Base-by-base conservation (phyloP, 2,797 vertebrate species). In the Eospalax fontanierii region DNA sequence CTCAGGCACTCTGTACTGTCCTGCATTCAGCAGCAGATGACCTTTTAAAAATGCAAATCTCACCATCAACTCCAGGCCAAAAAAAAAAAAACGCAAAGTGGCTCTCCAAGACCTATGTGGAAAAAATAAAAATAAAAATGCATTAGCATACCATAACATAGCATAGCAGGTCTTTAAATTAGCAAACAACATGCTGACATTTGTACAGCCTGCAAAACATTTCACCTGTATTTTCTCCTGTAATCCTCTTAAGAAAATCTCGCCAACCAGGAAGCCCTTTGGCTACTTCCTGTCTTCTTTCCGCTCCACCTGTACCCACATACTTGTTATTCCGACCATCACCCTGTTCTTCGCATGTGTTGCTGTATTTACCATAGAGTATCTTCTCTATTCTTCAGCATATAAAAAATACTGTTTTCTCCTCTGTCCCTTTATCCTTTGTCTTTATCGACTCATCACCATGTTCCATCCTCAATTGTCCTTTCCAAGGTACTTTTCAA, bases 91-190 rank as follows among this genome's bases (percentile, higher is more conserved):
- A 40, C 10, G 11, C 38, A 24, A 28, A 40, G 16, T 78, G 43
- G 26, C n/a, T 74, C 82, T 92, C 71, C 12, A 76, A 88, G 54
- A 76, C 15, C 68, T 61, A n/a, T 14, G 1, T 1, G 6, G 35
- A 10, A 73, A 43, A 89, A 80, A n/a, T 40, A 76, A 19, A 87
- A 70, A 73, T 57, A 21, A 76, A 76, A 82, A 28, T 61, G 12
- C 19, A 26, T 86, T 57, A 68, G 30, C 71, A 54, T 71, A 92
- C 6, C 22, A 74, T 33, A 33, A 11, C 28, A 87, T 30, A 79
- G 21, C 70, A 46, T 80, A 89, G 70, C 2, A 50, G 6, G 15
- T 73, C 15, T 85, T 94, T 86, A 95, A 43, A 28, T 91, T 24
- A 83, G 22, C 82, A 65, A 93, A 54, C 3, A 76, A 73, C 68